A percentile compares a stretch with the other conserved stretches of the same genome.
phyloP scores from a whole-genome alignment of 2,113 vertebrate species.

The Datnioides undecimradiatus region DNA sequence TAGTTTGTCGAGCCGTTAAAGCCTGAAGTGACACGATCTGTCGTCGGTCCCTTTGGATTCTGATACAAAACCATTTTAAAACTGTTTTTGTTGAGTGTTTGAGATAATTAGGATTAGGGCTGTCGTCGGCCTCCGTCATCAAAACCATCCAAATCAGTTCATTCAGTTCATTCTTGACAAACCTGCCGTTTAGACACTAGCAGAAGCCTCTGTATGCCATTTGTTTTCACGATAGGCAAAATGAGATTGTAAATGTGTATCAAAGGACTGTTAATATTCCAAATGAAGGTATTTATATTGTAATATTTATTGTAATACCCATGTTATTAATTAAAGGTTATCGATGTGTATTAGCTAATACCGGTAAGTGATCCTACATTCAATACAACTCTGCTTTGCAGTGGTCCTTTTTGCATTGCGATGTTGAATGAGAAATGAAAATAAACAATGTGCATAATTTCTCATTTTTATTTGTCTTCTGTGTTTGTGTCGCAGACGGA shows the following conservation, averaged over 20 bases:
- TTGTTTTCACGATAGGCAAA: constrained; percentile 63
- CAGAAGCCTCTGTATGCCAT: constrained; percentile 53
- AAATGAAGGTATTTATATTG: constrained; percentile 84
- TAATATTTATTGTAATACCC: constrained; percentile 84
- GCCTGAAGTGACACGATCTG: constrained; percentile 26
- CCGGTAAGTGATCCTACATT: constrained; percentile 66
- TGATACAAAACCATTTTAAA: constrained; percentile 28
- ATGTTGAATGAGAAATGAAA: constrained; percentile 77
- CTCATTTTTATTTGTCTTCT: constrained; percentile 52
- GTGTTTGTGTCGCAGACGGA: constrained; percentile 24
- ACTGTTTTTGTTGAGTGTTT: constrained; percentile 48
- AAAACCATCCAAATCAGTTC: constrained; percentile 40
- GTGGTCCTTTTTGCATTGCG: constrained; percentile 80
- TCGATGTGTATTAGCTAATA: constrained; percentile 76
- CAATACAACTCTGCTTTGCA: constrained; percentile 79
- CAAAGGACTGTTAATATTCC: constrained; percentile 84
- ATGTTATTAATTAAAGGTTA: constrained; percentile 78
- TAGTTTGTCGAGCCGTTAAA: constrained; percentile 46
- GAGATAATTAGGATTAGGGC: constrained; percentile 49
- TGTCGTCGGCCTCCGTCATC: constrained; percentile 4
- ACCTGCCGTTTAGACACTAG: constrained; percentile 35
- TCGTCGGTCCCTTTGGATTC: constrained; percentile 35
- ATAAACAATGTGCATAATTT: constrained; percentile 78
- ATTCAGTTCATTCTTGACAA: constrained; percentile 51
- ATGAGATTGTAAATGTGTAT: constrained; percentile 83